Evolutionary conservation across 2,888 invertebrate genomes (phyloP).

Genomic region (Stenodera caucasica): DNA sequence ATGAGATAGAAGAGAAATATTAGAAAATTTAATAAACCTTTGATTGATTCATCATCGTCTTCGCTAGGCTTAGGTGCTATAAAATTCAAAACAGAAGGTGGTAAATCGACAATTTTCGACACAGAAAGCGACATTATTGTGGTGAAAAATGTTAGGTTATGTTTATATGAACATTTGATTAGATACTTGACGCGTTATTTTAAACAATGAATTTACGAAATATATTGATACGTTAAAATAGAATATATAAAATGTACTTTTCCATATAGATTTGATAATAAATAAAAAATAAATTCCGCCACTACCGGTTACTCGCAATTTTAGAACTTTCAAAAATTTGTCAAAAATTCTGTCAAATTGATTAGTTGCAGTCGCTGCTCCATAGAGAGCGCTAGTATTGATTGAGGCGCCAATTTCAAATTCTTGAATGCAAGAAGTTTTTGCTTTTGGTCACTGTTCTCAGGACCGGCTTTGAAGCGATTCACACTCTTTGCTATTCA

Average conservation of each 20-base stretch:
- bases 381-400: slow-evolving; percentile 6
- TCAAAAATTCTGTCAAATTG: not conserved
- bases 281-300: not conserved
- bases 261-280: not conserved
- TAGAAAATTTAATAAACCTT: slow-evolving; percentile 15
- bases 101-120: slow-evolving; percentile 30
- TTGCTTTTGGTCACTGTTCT: too few species aligned
- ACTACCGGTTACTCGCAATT: not conserved
- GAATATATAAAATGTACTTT: not conserved
- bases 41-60: slow-evolving; percentile 17
- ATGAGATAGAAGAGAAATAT: slow-evolving; percentile 10
- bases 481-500: too few species aligned
- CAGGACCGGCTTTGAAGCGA: too few species aligned
- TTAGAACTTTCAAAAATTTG: not conserved
- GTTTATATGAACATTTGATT: not conserved
- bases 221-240: not conserved
- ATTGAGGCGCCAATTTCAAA: too few species aligned
- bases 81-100: slow-evolving; percentile 28
- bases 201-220: not conserved
- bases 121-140: slow-evolving; percentile 31
- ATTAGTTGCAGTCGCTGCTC: not conserved
- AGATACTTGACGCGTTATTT: too few species aligned
- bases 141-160: slow-evolving; percentile 19
- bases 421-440: too few species aligned
- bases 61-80: slow-evolving; percentile 20